A percentile compares a stretch with the other conserved stretches of the same genome.
Conservation (phyloP, 2,113 vertebrate genomes). For the Calidris pygmaea region DNA sequence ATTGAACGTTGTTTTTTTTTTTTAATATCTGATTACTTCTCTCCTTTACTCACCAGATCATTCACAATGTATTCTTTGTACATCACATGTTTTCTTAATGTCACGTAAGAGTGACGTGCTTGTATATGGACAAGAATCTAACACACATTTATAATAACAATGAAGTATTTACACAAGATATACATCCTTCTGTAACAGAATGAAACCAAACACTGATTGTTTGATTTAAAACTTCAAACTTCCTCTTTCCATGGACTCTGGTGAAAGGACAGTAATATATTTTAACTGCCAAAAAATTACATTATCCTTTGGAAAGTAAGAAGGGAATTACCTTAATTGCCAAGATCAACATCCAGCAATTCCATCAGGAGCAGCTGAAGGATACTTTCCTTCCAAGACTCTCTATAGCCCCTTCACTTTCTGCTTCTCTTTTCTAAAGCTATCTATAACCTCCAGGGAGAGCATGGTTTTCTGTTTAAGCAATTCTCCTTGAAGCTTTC, state of each 20-base stretch:
- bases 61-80: neutral
- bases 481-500: neutral
- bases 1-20: neutral
- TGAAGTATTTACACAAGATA: neutral
- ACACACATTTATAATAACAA: neutral
- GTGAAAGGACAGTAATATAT: neutral
- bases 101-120: neutral
- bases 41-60: neutral
- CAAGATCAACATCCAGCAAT: neutral
- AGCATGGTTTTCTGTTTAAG: neutral
- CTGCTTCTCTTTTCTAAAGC: neutral
- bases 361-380: neutral
- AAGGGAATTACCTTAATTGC: neutral
- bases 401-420: neutral
- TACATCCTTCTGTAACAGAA: neutral
- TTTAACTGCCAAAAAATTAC: neutral
- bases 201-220: neutral
- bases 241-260: neutral
- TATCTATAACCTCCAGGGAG: neutral
- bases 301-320: neutral
- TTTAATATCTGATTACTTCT: neutral
- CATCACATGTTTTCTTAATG: neutral
- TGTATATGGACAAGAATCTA: neutral
- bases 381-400: neutral
- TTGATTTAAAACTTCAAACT: neutral